Base-by-base conservation (phyloP, 1,140 invertebrate genomes). In the Cyrtorhinus lividipennis region DNA sequence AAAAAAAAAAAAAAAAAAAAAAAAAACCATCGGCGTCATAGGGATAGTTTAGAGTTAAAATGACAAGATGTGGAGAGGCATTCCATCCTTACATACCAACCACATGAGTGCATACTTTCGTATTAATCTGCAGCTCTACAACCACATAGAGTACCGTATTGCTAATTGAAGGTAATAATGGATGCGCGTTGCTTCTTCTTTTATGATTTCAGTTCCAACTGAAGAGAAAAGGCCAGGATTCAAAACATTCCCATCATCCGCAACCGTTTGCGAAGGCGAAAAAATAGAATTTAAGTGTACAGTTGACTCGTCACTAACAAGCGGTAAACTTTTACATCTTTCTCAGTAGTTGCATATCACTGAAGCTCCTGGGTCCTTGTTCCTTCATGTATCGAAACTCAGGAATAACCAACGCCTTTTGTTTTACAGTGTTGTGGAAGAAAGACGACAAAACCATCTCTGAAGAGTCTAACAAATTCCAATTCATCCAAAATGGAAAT, bases 391-490 rank as follows among this genome's bases (percentile, higher is more conserved):
- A n/a, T n/a, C n/a, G n/a, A n/a, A n/a, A n/a, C n/a, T n/a, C n/a
- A n/a, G n/a, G n/a, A n/a, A n/a, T n/a, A n/a, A n/a, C n/a, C n/a
- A n/a, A n/a, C n/a, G n/a, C n/a, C n/a, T n/a, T n/a, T n/a, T n/a
- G n/a, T n/a, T 67, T 69, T 70, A 59, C 68, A 81, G 81, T 83
- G 45, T 79, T 79, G 65, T 97, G 94, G 94, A 75, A 90, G 67
- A 95, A 95, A 76, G 93, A 95, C 75, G 88, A 88, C 67, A 90
- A 93, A 72, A 82, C 85, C 56, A 80, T 92, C 61, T 81, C 90
- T 67, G 86, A 87, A 68, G 76, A 77, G 62, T 86, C 83, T 53
- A 78, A 81, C 38, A 82, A 86, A 72, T 92, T 90, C 72, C 85
- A 84, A 68, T 90, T 92, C 73, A 86, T 81, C 44, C 84, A 85